Evolutionary conservation across 64 coral and sea anemone species (phyloP), one percentile per base, ranked within the genome.

Genomic region (Cladopsammia gracilis): DNA sequence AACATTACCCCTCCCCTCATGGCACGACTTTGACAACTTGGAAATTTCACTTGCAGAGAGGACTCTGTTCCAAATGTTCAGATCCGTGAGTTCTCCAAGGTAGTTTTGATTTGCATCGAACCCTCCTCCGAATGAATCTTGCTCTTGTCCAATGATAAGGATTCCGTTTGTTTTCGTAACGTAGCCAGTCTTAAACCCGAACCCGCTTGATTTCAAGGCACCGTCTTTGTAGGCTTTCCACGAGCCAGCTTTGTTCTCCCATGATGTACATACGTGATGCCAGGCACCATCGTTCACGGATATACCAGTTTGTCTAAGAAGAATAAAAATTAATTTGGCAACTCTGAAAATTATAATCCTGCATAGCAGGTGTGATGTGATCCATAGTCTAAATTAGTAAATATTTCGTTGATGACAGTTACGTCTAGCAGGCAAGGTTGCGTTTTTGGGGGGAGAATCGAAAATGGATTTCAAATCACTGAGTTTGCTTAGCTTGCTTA

Each of bases 231-330:
- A 91, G 6, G 84, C 13, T n/a, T 58, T 22, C 79, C 51, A 84
- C 11, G 51, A 75, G 44, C 79, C 79, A 62, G 79, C 90, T 53
- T 66, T 73, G 69, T 85, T 91, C 13, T 70, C 54, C 89, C 89
- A 91, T 70, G 89, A 64, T 23, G 13, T 57, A 34, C 89, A 91
- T 20, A 84, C 59, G 79, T 91, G 89, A 67, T 84, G 89, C 89
- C 89, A 91, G 16, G 15, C 15, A 47, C 89, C 89, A 22, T 91
- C 89, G 62, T 83, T 91, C 13, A 49, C 67, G 20, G 78, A 58
- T 42, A 91, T 20, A 26, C 66, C 79, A 16, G 78, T 87, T 51
- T 26, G 15, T 6, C 34, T 46, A 56, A n/a, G 14, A 64, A 62
- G 62, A 64, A 44, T 49, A 14, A 15, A 45, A 81, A 81, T n/a